Percentiles rank a stretch among this genome's conserved stretches.
Conservation (phyloP, 2,113 vertebrate genomes). For the Odontophorus gujanensis region DNA sequence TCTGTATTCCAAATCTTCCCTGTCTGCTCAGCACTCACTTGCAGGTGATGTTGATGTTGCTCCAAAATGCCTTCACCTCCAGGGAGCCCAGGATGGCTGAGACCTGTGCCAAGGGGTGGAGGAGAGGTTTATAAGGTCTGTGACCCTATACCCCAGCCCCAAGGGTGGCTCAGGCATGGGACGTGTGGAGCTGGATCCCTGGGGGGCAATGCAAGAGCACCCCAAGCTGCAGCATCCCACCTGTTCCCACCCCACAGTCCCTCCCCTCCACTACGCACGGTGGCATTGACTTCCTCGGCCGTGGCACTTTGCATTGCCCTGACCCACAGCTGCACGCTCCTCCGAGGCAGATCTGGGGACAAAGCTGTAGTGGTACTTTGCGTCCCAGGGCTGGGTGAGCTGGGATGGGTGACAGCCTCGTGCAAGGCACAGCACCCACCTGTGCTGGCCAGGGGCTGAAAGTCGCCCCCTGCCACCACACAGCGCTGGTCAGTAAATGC, state of each 20-base stretch:
- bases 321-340: not conserved
- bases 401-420: accelerated
- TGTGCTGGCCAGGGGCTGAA: not conserved
- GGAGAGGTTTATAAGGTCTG: not conserved
- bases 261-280: not conserved
- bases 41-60: slow-evolving; percentile 47
- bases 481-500: slow-evolving; percentile 39
- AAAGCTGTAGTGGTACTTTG: accelerated
- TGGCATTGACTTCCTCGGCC: not conserved
- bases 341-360: slow-evolving; percentile 11
- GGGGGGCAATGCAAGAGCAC: not conserved
- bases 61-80: slow-evolving; percentile 45
- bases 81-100: slow-evolving; percentile 35
- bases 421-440: not conserved
- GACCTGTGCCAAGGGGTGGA: accelerated
- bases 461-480: slow-evolving; percentile 49
- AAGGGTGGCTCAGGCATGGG: no score
- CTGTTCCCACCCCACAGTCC: no score
- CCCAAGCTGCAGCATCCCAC: not conserved
- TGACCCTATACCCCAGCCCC: accelerated
- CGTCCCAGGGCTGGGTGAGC: accelerated
- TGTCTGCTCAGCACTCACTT: not conserved
- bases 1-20: not conserved
- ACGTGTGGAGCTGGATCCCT: not conserved
- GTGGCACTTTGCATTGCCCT: not conserved